Conservation (phyloP, 2,888 invertebrate species). For the Heliconius ethilla region DNA sequence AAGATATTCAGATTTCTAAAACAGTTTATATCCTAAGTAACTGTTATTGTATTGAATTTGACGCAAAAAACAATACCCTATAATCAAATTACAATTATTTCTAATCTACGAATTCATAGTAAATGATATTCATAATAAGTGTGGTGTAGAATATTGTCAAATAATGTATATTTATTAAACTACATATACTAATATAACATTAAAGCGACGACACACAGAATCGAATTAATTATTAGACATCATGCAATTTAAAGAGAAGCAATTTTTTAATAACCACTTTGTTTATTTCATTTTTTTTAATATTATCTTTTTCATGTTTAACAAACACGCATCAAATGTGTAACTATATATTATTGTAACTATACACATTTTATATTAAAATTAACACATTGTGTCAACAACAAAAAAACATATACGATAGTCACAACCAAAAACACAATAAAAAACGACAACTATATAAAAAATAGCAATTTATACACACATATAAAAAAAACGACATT, state of each 20-base stretch:
- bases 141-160: not conserved
- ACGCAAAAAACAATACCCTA: not conserved
- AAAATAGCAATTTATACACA: not conserved
- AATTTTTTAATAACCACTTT: not conserved
- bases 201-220: conserved; percentile 18
- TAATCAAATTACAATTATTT: too few species aligned
- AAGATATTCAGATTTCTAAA: not conserved
- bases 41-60: not conserved
- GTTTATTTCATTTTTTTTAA: not conserved
- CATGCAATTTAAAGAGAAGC: conserved; percentile 4
- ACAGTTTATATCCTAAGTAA: not conserved
- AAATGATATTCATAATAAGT: not conserved
- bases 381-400: not conserved
- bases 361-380: not conserved
- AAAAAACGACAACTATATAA: not conserved
- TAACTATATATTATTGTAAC: not conserved
- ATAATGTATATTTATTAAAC: not conserved
- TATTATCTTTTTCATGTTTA: not conserved
- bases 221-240: not conserved
- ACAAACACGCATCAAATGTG: not conserved
- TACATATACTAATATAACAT: conserved; percentile 15
- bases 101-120: not conserved
- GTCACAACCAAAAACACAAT: not conserved
- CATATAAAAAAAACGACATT: not conserved
- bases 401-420: not conserved